Base-by-base conservation (phyloP, 2,888 invertebrate species). In the Sceliomorpha sp. region DNA sequence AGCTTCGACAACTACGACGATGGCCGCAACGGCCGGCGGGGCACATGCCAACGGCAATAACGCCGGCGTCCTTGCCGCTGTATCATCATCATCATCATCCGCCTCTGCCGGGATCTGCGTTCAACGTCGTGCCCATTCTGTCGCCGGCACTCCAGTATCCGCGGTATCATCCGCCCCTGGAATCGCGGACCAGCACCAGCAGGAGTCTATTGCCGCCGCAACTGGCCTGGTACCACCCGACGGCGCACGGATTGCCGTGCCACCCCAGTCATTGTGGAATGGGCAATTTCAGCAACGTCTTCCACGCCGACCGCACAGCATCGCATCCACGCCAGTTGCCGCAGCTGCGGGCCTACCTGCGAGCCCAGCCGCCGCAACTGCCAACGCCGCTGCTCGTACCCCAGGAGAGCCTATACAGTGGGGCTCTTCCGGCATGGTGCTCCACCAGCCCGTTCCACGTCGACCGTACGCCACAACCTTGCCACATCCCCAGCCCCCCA, bases 291-390 rank as follows among this genome's bases (percentile, higher is more conserved):
- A 76, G 47, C 81, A 82, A 39, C 82, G 89, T 26, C 64, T 88
- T 79, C 70, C 89, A 67, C 85, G 90, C 63, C 81, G 93, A 48
- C 92, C 93, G 26, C 92, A 91, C 85, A 93, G 92, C 77, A 91
- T 93, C 76, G 92, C 93, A 67, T 89, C 90, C 20, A 88, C 88
- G 67, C 88, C 89, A 71, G 76, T 84, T 80, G 75, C 72, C 67
- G 15, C 64, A 63, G 39, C 76, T 53, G 45, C 73, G 67, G 50
- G 55, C 31, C 59, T 72, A 51, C 39, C 70, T 42, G 50, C 70
- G 15, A 74, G 34, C 72, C 69, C 73, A 79, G 78, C 71, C 62
- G 68, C 76, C 74, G 48, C 79, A 69, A 64, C 72, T 66, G 51
- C 63, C 71, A 42, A 72, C 67, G 40, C 76, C 29, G 9, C 56